Evolutionary conservation across 2,888 invertebrate species (phyloP).

Genomic region (Liposcelis brunnea): DNA sequence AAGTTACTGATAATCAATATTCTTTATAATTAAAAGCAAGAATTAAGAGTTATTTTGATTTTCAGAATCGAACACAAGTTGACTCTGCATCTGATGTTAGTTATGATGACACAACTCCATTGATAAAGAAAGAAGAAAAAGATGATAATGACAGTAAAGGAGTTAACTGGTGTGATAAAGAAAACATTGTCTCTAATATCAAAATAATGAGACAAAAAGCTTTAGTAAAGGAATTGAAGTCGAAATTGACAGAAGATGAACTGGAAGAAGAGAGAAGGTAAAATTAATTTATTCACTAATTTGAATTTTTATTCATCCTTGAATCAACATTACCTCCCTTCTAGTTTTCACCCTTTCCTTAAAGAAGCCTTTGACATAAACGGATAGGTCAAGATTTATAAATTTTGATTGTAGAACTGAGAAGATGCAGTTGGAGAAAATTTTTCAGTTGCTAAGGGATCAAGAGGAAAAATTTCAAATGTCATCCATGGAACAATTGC

Average conservation of each 20-base stretch:
- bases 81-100: not conserved
- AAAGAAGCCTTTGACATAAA: not conserved
- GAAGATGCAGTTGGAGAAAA: constrained; percentile 28
- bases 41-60: too few species aligned
- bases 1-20: too few species aligned
- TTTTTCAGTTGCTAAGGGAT: constrained; percentile 27
- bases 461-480: constrained; percentile 30
- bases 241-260: constrained; percentile 20
- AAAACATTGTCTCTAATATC: constrained; percentile 8
- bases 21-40: too few species aligned
- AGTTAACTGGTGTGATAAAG: not conserved
- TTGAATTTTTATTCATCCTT: too few species aligned
- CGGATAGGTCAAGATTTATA: not conserved
- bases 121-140: not conserved
- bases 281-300: constrained; percentile 10
- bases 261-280: constrained; percentile 21
- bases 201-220: constrained; percentile 11
- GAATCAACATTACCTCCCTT: not conserved
- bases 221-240: constrained; percentile 16
- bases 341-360: not conserved
- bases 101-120: not conserved
- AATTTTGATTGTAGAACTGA: constrained; percentile 23
- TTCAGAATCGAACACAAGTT: not conserved
- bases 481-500: constrained; percentile 23
- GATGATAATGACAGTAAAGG: not conserved